Percentiles rank a stretch among this genome's conserved stretches.
Evolutionary conservation across 2,113 vertebrate species (phyloP).

Genomic region (Motacilla tschutschensis): DNA sequence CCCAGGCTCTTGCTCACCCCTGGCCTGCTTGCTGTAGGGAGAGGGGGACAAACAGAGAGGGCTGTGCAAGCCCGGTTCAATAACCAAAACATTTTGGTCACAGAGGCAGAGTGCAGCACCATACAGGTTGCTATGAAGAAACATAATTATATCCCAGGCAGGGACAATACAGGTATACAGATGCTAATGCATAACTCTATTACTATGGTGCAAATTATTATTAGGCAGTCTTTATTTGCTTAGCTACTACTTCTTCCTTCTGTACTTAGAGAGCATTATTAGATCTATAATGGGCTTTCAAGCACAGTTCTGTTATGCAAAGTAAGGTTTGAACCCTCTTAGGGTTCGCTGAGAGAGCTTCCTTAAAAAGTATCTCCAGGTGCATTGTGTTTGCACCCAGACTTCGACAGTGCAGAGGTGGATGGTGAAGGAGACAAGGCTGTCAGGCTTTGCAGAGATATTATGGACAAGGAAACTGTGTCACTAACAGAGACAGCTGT

Average conservation of each 20-base stretch:
- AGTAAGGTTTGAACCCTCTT: background rate
- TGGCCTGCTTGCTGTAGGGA: background rate
- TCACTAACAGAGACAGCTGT: background rate
- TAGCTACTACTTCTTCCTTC: background rate
- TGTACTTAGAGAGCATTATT: background rate
- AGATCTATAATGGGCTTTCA: background rate
- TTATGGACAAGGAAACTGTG: background rate
- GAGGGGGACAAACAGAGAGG: background rate
- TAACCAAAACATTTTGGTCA: background rate
- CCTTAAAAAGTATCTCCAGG: background rate
- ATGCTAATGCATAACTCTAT: background rate
- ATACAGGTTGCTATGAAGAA: rapidly evolving
- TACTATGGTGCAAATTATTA: background rate
- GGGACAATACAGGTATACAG: background rate
- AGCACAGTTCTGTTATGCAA: constrained; percentile 22
- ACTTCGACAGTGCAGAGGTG: background rate
- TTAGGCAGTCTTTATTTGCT: background rate
- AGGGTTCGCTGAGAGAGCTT: background rate
- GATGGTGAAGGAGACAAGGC: background rate
- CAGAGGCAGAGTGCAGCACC: background rate
- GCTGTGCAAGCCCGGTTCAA: background rate
- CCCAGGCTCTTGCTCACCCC: background rate
- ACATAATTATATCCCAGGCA: background rate
- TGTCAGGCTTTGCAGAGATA: background rate
- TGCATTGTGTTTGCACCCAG: background rate